phyloP scores from a whole-genome alignment of 2,113 vertebrate genomes.

The Odontesthes bonariensis region DNA sequence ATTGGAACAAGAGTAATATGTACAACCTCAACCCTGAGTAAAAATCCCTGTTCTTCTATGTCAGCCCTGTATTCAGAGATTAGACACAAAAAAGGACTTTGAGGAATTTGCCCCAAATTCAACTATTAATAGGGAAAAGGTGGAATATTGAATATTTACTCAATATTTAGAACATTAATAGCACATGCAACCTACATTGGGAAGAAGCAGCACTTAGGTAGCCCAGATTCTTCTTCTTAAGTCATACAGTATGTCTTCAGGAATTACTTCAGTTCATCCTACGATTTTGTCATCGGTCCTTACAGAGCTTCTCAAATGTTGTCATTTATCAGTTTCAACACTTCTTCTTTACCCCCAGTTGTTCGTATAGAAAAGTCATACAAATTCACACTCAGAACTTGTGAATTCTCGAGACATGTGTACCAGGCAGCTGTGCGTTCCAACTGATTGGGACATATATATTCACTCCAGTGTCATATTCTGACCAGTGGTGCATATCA shows the following conservation, averaged over 20 bases:
- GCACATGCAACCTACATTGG: not conserved
- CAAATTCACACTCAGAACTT: not conserved
- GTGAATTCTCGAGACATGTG: not conserved
- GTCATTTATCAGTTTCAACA: no score
- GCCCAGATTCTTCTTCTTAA: not conserved
- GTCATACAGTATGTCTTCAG: no score
- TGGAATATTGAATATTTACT: slow-evolving; percentile 57
- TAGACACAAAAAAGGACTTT: slow-evolving; percentile 28
- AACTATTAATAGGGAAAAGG: slow-evolving; percentile 35
- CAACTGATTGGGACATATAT: not conserved
- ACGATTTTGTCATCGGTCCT: no score
- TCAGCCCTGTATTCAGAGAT: not conserved
- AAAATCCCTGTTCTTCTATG: slow-evolving; percentile 45
- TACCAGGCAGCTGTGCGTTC: not conserved
- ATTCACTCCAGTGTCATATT: not conserved
- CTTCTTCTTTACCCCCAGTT: not conserved
- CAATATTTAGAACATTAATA: slow-evolving; percentile 22
- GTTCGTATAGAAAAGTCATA: not conserved
- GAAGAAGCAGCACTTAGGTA: not conserved
- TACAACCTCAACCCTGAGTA: slow-evolving; percentile 45
- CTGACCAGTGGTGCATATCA: not conserved
- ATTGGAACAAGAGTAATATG: slow-evolving; percentile 31
- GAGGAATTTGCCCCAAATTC: slow-evolving; percentile 32
- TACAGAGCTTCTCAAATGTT: no score
- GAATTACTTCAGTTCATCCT: no score